These are phyloP conservation scores for Ceratotherium simum DNA, from an alignment of 2,113 vertebrate genomes.

Conservation along the genomic window DNA sequence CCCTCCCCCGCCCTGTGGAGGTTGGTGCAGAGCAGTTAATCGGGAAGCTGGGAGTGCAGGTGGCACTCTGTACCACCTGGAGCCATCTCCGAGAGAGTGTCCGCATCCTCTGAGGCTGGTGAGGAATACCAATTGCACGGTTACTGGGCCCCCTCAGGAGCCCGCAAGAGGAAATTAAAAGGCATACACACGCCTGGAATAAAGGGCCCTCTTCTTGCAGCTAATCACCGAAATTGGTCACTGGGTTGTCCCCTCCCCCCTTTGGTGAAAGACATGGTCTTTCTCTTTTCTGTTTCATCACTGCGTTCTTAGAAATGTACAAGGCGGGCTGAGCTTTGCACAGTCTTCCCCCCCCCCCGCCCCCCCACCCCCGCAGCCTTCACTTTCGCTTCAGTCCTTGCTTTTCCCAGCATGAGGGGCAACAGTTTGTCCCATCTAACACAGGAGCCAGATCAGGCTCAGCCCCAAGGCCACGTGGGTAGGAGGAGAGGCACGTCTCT, in stretches of 20 bases:
- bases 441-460: neutral
- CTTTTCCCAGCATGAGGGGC: neutral
- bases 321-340: neutral
- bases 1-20: neutral
- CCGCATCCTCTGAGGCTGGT: neutral
- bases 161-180: conserved; percentile 74
- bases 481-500: neutral
- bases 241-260: neutral
- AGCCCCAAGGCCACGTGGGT: neutral
- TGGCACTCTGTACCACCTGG: conserved; percentile 60
- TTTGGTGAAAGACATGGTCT: conserved; percentile 42
- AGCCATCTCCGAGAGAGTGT: neutral
- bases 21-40: neutral
- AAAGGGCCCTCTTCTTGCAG: conserved; percentile 57
- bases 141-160: conserved; percentile 61
- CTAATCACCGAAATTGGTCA: conserved; percentile 72
- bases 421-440: neutral
- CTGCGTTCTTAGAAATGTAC: neutral
- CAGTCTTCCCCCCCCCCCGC: neutral
- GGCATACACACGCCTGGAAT: conserved; percentile 62
- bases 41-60: conserved; percentile 23
- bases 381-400: neutral
- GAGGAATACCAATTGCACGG: conserved; percentile 72
- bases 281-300: conserved; percentile 50
- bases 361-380: neutral